These are phyloP conservation scores for Babyrousa celebensis DNA, from an alignment of 2,797 vertebrate species.

Conservation along the genomic window DNA sequence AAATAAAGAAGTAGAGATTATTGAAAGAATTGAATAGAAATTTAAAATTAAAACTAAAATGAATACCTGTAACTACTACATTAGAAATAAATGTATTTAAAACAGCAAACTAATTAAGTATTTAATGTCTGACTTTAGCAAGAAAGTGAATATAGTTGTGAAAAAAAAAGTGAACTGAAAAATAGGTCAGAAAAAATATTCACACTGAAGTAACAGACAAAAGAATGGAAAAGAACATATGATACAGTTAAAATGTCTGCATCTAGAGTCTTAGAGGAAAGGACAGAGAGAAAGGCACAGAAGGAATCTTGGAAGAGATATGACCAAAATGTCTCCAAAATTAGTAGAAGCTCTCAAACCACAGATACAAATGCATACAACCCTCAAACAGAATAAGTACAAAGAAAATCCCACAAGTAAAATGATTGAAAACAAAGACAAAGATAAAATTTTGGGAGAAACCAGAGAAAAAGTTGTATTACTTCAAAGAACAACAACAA, in stretches of 20 bases:
- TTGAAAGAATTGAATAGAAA: not conserved
- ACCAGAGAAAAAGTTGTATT: not conserved
- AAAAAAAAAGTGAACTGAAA: constrained; percentile 14
- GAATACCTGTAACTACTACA: not conserved
- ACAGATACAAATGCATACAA: not conserved
- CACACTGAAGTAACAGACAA: not conserved
- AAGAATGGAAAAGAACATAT: not conserved
- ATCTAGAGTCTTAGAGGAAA: not conserved
- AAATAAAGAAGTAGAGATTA: not conserved
- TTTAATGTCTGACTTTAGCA: not conserved
- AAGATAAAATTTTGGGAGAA: not conserved
- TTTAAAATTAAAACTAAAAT: constrained; percentile 28
- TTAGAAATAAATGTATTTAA: not conserved
- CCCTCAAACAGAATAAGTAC: not conserved
- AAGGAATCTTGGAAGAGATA: not conserved
- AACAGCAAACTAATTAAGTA: not conserved
- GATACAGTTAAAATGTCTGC: not conserved
- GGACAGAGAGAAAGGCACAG: not conserved
- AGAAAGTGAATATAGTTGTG: not conserved
- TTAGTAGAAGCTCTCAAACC: not conserved
- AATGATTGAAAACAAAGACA: not conserved
- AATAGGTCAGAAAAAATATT: not conserved
- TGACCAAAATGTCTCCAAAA: not conserved
- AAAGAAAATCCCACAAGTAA: not conserved
- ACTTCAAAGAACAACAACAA: not conserved